Percentiles rank a stretch among this genome's conserved stretches.
These are phyloP conservation scores for Aythya fuligula DNA, from an alignment of 2,797 vertebrate species.

Conservation along the genomic window DNA sequence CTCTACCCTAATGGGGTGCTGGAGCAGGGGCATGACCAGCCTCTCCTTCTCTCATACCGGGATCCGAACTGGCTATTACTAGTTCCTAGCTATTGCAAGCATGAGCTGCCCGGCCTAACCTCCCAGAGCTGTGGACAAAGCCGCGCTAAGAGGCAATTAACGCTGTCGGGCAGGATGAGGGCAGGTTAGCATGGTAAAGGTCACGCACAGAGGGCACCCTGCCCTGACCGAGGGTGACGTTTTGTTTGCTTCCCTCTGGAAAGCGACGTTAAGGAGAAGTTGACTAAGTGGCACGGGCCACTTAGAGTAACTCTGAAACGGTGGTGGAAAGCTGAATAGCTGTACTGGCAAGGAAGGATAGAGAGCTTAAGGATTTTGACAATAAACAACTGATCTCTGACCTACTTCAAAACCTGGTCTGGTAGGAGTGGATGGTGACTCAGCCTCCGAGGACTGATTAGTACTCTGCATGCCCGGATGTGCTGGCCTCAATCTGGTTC, in stretches of 20 bases:
- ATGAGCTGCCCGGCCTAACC: conserved; percentile 36
- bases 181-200: conserved; percentile 61
- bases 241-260: not conserved
- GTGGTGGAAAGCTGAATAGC: not conserved
- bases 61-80: conserved; percentile 21
- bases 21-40: conserved; percentile 2
- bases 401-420: conserved; percentile 16
- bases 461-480: not conserved
- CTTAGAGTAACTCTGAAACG: not conserved
- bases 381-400: conserved; percentile 37
- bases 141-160: conserved; percentile 33
- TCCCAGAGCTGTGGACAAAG: not conserved
- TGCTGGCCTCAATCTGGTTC: conserved; percentile 16
- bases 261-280: not conserved
- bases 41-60: not conserved
- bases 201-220: not conserved
- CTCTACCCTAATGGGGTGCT: not conserved
- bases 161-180: not conserved
- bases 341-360: not conserved
- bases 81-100: conserved; percentile 1
- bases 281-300: not conserved
- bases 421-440: conserved; percentile 42
- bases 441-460: not conserved
- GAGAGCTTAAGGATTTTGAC: not conserved
- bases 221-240: fast-evolving